Conservation (phyloP, 2,888 invertebrate species). For the Clunio marinus region DNA sequence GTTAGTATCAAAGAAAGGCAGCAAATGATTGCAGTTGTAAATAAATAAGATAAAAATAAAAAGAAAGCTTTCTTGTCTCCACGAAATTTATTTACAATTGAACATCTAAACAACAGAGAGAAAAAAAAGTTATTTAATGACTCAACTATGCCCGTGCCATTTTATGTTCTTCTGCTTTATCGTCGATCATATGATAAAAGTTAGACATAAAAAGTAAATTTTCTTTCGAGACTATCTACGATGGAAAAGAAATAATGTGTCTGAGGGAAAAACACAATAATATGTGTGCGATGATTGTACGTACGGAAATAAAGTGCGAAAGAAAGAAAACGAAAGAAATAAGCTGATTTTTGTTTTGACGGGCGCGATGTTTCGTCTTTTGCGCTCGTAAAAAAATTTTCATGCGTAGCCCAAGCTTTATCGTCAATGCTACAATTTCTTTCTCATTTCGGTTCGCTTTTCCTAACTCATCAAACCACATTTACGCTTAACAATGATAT, state of each 20-base stretch:
- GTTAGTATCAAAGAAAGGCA: too few relatives aligned
- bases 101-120: too few relatives aligned
- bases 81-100: too few relatives aligned
- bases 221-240: not conserved
- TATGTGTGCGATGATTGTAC: not conserved
- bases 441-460: not conserved
- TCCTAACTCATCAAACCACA: not conserved
- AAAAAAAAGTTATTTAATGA: not conserved
- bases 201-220: not conserved
- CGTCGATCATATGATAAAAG: not conserved
- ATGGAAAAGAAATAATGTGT: not conserved
- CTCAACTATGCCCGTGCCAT: not conserved
- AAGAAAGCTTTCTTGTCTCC: too few relatives aligned
- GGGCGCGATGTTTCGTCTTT: too few relatives aligned
- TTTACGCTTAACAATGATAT: not conserved
- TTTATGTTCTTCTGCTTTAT: not conserved
- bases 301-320: slow-evolving; percentile 27
- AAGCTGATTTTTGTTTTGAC: slow-evolving; percentile 34
- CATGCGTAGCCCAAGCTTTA: not conserved
- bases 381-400: too few relatives aligned
- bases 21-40: too few relatives aligned
- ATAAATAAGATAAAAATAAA: not conserved
- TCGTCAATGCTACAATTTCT: not conserved
- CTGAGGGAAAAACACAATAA: not conserved
- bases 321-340: not conserved